Evolutionary conservation across 2,888 invertebrate species (phyloP), one percentile per base, ranked within the genome.

Genomic region (Junonia oenone): DNA sequence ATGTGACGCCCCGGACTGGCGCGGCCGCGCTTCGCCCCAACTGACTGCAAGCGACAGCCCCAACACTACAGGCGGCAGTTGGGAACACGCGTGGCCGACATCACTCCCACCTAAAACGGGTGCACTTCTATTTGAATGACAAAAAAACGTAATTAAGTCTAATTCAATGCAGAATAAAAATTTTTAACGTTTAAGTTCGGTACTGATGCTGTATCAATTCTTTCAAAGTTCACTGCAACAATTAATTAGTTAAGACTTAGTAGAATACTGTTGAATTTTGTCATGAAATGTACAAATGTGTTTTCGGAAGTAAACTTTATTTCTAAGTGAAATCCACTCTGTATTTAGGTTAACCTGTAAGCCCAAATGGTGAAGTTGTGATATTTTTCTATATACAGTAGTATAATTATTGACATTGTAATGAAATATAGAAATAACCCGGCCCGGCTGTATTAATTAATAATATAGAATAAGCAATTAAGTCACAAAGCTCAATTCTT

Each of bases 201-300:
- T 86, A 87, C 88, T 76, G 77, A 79, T 76, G 78, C 75, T 78
- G 85, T 85, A 83, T 83, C 80, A 74, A 81, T 77, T 80, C n/a
- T 83, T 85, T 72, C 63, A 73, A 64, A 62, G 72, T 73, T 78
- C 76, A 70, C 66, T 65, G 66, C 64, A 66, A 68, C 73, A 82
- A 76, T 81, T 73, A 68, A 77, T 73, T 81, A 79, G 81, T 83
- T 85, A 85, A 87, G 88, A 83, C 81, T 84, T 84, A 83, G 84
- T 85, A 81, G 83, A 89, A 86, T 87, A 80, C 82, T 87, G 88
- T 88, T 89, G 83, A 87, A 86, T 86, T 87, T 86, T 86, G 86
- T 86, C 88, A 88, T 87, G 78, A 85, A 85, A 88, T 90, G 90
- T 90, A 90, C 90, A 90, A 90, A 90, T 90, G 84, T 87, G 83